Evolutionary conservation across 2,797 vertebrate genomes (phyloP).

Genomic region (Forpus xanthops): DNA sequence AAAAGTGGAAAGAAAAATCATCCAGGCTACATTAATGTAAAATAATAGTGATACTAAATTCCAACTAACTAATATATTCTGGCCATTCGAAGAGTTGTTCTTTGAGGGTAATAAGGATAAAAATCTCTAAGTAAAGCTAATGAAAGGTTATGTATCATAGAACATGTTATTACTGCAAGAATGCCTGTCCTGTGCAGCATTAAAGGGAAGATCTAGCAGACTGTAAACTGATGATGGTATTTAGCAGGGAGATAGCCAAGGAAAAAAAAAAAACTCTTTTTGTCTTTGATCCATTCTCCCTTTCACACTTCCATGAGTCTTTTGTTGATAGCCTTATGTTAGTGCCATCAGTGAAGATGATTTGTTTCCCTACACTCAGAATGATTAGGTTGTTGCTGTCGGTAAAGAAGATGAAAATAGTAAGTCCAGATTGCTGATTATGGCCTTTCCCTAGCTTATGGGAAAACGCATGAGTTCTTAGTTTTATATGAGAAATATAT

Average conservation of each 20-base stretch:
- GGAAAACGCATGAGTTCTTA: not conserved
- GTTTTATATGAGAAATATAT: not conserved
- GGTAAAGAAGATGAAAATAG: not conserved
- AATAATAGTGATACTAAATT: constrained; percentile 13
- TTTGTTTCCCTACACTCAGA: not conserved
- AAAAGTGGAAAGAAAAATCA: not conserved
- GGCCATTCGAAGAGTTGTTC: not conserved
- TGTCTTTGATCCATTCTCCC: not conserved
- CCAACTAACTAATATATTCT: not conserved
- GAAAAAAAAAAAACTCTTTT: not conserved
- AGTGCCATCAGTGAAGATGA: not conserved
- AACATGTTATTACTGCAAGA: not conserved
- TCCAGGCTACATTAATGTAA: not conserved
- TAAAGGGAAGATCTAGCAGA: not conserved
- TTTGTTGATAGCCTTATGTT: not conserved
- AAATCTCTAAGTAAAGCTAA: constrained; percentile 12
- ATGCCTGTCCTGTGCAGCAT: not conserved
- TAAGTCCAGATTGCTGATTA: not conserved
- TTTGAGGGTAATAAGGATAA: not conserved
- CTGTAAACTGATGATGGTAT: not conserved
- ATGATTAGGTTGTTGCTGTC: not conserved
- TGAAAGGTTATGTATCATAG: not conserved
- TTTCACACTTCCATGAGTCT: not conserved
- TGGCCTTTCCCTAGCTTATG: not conserved
- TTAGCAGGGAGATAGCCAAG: not conserved